Conservation (phyloP, 92 coral and sea anemone species). For the Paramuricea clavata region DNA sequence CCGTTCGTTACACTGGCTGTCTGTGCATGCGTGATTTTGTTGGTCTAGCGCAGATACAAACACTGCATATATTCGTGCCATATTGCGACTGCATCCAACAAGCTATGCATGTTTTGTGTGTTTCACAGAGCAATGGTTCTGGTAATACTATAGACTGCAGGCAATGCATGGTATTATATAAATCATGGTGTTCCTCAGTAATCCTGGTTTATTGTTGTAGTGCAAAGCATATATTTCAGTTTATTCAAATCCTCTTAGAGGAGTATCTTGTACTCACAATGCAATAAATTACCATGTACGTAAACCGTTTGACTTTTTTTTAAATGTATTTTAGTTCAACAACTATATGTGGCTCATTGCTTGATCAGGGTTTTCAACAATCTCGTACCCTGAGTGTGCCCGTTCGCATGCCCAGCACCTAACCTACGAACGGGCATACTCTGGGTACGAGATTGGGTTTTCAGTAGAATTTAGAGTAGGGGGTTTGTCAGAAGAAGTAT, state of each 20-base stretch:
- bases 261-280: constrained; percentile 30
- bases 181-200: not conserved
- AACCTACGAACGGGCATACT: too few relatives aligned
- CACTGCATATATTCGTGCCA: constrained; percentile 84
- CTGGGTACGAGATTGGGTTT: too few relatives aligned
- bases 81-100: constrained; percentile 82
- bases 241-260: constrained; percentile 22
- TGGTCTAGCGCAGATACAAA: not conserved
- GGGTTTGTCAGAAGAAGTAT: too few relatives aligned
- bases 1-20: too few relatives aligned
- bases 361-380: not conserved
- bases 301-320: not conserved
- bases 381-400: too few relatives aligned
- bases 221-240: constrained; percentile 14
- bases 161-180: not conserved
- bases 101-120: not conserved
- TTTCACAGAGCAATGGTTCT: not conserved
- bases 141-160: not conserved
- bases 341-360: not conserved
- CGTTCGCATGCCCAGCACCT: too few relatives aligned
- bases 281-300: constrained; percentile 47
- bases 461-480: too few relatives aligned
- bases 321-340: not conserved
- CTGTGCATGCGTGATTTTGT: too few relatives aligned
- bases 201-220: not conserved